Base-by-base conservation (phyloP, 1,140 invertebrate genomes). In the Choristoneura fumiferana region DNA sequence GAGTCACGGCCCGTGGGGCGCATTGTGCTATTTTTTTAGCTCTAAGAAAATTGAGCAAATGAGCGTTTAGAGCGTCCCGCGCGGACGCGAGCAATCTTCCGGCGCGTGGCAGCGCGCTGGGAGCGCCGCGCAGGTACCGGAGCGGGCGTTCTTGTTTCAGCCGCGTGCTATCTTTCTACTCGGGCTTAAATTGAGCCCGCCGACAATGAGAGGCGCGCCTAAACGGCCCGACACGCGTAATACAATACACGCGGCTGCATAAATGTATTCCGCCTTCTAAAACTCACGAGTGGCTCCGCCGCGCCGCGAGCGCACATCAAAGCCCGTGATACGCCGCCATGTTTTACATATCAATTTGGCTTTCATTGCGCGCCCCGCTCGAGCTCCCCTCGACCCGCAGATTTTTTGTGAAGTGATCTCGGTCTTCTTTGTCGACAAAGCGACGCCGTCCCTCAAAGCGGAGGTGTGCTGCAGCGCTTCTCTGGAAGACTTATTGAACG, bases 281-380 rank as follows among this genome's bases (percentile, higher is more conserved):
- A 45, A 49, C 43, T 22, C 43, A 13, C 22, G 43, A 49, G 43
- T 33, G 43, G 17, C 8, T 43, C 10, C 40, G 40, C 17, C 40
- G 17, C 14, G n/a, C n/a, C 40, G 15, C n/a, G n/a, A n/a, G n/a
- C 22, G 22, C 22, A 49, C 43, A 49, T 49, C 43, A 49, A 49
- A 49, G 43, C 14, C 0, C 17, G 43, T 22, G 43, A 49, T 43
- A 43, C 10, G 18, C 40, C 14, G 13, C 43, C 43, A 29, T 49
- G 43, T 49, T 49, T 49, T 49, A 49, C 43, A 49, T 49, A 49
- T 49, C 43, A 49, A 45, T 49, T 49, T 49, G n/a, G 43, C 43
- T 17, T 45, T 13, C 13, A 13, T 39, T n/a, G n/a, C n/a, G n/a
- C n/a, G n/a, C n/a, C n/a, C n/a, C 14, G 39, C 39, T 40, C 17